These are phyloP conservation scores for Polymixis flavicincta DNA, from an alignment of 2,888 invertebrate genomes.

Conservation along the genomic window DNA sequence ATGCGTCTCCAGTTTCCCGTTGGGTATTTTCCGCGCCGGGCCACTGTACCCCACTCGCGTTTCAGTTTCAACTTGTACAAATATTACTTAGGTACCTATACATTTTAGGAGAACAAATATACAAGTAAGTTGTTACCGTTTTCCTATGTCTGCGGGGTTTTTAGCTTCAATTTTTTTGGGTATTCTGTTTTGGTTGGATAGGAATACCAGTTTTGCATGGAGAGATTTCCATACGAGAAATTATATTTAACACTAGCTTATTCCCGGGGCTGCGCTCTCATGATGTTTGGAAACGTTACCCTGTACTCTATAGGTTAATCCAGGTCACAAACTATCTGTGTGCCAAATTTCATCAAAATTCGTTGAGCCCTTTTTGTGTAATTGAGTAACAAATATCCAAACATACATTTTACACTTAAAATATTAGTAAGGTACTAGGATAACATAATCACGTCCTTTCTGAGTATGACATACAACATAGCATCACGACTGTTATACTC, in stretches of 20 bases:
- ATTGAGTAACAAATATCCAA: too few species aligned
- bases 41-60: conserved; percentile 41
- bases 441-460: too few species aligned
- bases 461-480: too few species aligned
- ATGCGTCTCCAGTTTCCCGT: conserved; percentile 43
- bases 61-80: conserved; percentile 45
- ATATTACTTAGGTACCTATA: conserved; percentile 28
- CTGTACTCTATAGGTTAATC: too few species aligned
- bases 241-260: background rate
- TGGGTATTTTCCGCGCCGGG: conserved; percentile 39
- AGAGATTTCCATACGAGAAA: background rate
- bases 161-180: conserved; percentile 22
- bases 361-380: too few species aligned
- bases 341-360: too few species aligned
- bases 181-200: conserved; percentile 2
- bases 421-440: too few species aligned
- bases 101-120: conserved; percentile 49
- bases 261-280: too few species aligned
- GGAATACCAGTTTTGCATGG: background rate
- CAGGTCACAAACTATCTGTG: too few species aligned
- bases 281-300: too few species aligned
- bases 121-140: conserved; percentile 39
- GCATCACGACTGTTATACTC: too few species aligned
- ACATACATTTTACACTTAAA: too few species aligned
- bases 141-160: conserved; percentile 24